Percentiles rank a stretch among this genome's conserved stretches.
Conservation (phyloP, 2,797 vertebrate species). For the Lemur catta region DNA sequence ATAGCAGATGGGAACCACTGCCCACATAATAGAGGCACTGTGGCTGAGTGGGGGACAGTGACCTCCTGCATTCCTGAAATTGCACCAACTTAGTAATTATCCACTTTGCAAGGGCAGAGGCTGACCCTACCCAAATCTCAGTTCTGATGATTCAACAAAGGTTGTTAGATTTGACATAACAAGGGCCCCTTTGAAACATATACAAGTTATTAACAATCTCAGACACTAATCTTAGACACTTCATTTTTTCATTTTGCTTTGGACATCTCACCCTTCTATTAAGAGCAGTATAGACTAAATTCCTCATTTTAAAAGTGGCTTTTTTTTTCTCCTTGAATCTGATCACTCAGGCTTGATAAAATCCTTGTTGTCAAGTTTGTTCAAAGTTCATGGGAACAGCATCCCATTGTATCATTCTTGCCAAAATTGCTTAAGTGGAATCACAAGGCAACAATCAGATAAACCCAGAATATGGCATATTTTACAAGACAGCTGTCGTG, state of each 20-base stretch:
- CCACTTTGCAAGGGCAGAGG: slow-evolving; percentile 54
- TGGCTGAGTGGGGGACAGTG: not conserved
- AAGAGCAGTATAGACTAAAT: slow-evolving; percentile 29
- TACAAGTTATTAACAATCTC: slow-evolving; percentile 43
- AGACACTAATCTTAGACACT: not conserved
- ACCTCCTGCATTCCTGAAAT: slow-evolving; percentile 57
- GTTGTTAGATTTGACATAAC: slow-evolving; percentile 50
- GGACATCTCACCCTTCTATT: not conserved
- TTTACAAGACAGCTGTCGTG: not conserved
- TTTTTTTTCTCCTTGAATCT: not conserved
- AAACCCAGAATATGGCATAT: slow-evolving; percentile 32
- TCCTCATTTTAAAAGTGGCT: not conserved
- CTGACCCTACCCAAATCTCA: slow-evolving; percentile 32
- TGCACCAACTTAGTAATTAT: slow-evolving; percentile 60
- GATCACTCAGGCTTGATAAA: slow-evolving; percentile 26
- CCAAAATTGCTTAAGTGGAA: slow-evolving; percentile 45
- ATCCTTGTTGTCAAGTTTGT: slow-evolving; percentile 22
- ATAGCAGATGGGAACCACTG: not conserved
- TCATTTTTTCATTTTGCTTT: slow-evolving; percentile 32
- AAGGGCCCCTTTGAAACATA: slow-evolving; percentile 60
- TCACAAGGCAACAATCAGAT: slow-evolving; percentile 49
- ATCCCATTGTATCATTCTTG: slow-evolving; percentile 31
- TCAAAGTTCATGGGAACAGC: slow-evolving; percentile 57
- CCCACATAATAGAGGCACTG: slow-evolving; percentile 35
- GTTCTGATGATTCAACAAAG: slow-evolving; percentile 60